Base-by-base conservation (phyloP, 53 echinoderm and acorn worm species). In the Echinarachnius parma region DNA sequence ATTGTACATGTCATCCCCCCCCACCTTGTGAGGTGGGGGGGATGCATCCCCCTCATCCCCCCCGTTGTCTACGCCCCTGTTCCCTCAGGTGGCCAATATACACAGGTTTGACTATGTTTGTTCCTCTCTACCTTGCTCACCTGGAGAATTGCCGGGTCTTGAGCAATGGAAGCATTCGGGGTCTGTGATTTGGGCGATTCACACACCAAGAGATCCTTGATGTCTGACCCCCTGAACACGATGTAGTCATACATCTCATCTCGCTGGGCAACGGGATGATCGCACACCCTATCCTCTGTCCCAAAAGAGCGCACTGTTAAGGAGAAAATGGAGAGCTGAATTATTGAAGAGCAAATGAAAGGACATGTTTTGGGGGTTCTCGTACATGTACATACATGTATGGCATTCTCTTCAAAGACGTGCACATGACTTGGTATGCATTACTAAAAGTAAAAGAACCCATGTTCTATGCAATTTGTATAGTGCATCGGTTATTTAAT, bases 111-210 rank as follows among this genome's bases (percentile, higher is more conserved):
- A n/a, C n/a, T n/a, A n/a, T n/a, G n/a, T n/a, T n/a, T n/a, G n/a
- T n/a, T n/a, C n/a, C n/a, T 39, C 7, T 39, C 42, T 39, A 39
- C 42, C 42, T 39, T 13, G 14, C 52, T 48, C 67, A 95, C 95
- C 85, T 95, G 95, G 21, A 95, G 76, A 35, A 95, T 87, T 36
- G 95, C 95, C 61, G 95, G 95, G 58, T 95, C 95, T 58, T 87
- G 90, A 13, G 95, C 84, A 28, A 93, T 61, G 28, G 69, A 65
- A 9, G 86, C 76, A n/a, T n/a, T n/a, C n/a, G n/a, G n/a, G 27
- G 64, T 52, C 29, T 76, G 59, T 9, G 50, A 46, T 66, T 90
- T 90, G 9, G 95, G 90, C 14, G 84, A 59, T 33, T 84, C 87
- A 29, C 84, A 82, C 1, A 95, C 95, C 78, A 87, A 68, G 10